Percentiles rank a stretch among this genome's conserved stretches.
These are phyloP conservation scores for Silurus glanis DNA, from an alignment of 2,113 vertebrate species.

Conservation along the genomic window DNA sequence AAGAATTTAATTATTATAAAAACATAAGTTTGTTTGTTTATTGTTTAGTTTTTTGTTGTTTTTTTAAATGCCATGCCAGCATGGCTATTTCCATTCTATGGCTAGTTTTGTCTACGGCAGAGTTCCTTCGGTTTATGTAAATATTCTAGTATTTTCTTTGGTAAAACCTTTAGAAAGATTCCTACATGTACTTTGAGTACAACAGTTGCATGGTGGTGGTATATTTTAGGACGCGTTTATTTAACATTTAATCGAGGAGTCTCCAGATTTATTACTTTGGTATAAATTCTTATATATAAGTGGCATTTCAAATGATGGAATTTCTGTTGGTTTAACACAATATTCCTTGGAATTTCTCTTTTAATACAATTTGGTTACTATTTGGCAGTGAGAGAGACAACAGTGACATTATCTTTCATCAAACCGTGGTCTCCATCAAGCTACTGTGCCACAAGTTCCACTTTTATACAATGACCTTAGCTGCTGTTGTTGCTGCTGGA, in stretches of 20 bases:
- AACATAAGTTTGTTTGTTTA: too few species aligned
- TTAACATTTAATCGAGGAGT: neutral
- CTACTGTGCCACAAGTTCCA: constrained; percentile 22
- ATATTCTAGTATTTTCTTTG: too few species aligned
- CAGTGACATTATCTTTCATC: constrained; percentile 39
- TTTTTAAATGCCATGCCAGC: too few species aligned
- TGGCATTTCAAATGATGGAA: too few species aligned
- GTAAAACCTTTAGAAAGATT: too few species aligned
- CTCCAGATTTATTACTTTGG: neutral
- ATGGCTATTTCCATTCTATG: too few species aligned
- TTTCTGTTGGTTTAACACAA: neutral
- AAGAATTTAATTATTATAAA: neutral
- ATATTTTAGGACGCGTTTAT: neutral
- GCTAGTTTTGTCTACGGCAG: too few species aligned
- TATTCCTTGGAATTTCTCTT: neutral
- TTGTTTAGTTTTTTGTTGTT: too few species aligned
- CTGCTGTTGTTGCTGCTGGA: neutral
- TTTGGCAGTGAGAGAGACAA: neutral
- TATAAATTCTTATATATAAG: too few species aligned
- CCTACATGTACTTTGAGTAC: too few species aligned
- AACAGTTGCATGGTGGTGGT: neutral
- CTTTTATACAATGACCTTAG: constrained; percentile 28
- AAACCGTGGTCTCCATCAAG: constrained; percentile 20
- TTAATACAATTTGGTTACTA: neutral
- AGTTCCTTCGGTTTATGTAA: too few species aligned